Evolutionary conservation across 2,113 vertebrate genomes (phyloP).

Genomic region (Rutilus rutilus): DNA sequence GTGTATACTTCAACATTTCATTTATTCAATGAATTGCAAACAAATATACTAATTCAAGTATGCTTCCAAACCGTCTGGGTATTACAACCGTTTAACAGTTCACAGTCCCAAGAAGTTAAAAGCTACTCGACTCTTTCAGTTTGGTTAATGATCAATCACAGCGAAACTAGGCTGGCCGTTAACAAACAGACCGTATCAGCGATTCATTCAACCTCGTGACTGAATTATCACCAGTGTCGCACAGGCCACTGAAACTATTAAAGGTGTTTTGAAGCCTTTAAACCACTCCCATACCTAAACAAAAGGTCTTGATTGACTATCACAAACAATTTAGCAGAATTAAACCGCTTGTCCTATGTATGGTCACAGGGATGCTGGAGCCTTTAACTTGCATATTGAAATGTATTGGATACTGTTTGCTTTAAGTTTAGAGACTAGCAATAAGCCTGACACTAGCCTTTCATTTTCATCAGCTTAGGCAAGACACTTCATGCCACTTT

Average conservation of each 20-base stretch:
- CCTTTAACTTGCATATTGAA: background rate
- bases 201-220: slow-evolving; percentile 31
- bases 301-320: background rate
- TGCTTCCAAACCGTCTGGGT: background rate
- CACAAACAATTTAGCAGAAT: background rate
- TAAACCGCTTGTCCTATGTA: background rate
- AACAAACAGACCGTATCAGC: slow-evolving; percentile 45
- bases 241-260: slow-evolving; percentile 1
- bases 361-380: background rate
- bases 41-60: background rate
- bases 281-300: background rate
- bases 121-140: slow-evolving; percentile 54
- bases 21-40: background rate
- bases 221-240: slow-evolving; percentile 17
- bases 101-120: slow-evolving; percentile 55
- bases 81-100: background rate
- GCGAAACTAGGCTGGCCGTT: slow-evolving; percentile 75
- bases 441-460: background rate
- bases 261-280: background rate
- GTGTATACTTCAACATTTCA: background rate
- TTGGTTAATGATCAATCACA: slow-evolving; percentile 84
- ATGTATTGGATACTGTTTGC: background rate
- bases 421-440: background rate
- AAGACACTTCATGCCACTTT: background rate
- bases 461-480: background rate